Conservation (phyloP, 2,888 invertebrate species). For the Latheticus oryzae region DNA sequence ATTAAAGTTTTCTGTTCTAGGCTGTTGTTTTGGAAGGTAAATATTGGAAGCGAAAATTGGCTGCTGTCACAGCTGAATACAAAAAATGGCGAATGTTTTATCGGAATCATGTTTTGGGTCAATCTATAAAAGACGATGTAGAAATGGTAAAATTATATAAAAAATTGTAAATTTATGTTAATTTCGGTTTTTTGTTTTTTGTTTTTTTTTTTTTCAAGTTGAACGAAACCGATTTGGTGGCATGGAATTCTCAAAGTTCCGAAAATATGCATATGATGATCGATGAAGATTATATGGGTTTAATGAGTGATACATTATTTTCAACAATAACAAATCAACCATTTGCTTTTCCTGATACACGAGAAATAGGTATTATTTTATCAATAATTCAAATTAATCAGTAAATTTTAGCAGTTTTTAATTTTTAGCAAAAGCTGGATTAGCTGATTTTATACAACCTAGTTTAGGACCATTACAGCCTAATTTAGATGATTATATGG, state of each 20-base stretch:
- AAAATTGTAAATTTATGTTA: background rate
- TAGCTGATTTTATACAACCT: conserved; percentile 98
- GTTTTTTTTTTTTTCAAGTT: conserved; percentile 67
- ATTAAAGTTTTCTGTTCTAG: too few relatives aligned
- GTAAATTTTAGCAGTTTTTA: conserved; percentile 30
- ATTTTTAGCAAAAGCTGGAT: conserved; percentile 79
- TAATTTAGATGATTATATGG: conserved; percentile 95
- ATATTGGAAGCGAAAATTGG: conserved; percentile 98
- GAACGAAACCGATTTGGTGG: conserved; percentile 79
- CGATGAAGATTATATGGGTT: conserved; percentile 87
- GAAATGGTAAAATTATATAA: conserved; percentile 72
- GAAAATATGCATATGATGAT: conserved; percentile 80
- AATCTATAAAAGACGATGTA: conserved; percentile 78
- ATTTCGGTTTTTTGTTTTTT: too few relatives aligned
- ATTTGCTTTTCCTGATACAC: conserved; percentile 95
- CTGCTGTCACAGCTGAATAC: conserved; percentile 98
- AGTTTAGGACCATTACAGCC: conserved; percentile 97
- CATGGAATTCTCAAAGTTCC: conserved; percentile 77
- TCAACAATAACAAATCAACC: conserved; percentile 89
- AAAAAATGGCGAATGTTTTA: conserved; percentile 98
- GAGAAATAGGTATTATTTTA: conserved; percentile 98
- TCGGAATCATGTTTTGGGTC: conserved; percentile 82
- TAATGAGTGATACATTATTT: conserved; percentile 91
- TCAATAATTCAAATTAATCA: too few relatives aligned
- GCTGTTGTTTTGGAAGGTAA: conserved; percentile 98